These are phyloP conservation scores for Melinaea marsaeus DNA, from an alignment of 2,888 invertebrate species.

Conservation along the genomic window DNA sequence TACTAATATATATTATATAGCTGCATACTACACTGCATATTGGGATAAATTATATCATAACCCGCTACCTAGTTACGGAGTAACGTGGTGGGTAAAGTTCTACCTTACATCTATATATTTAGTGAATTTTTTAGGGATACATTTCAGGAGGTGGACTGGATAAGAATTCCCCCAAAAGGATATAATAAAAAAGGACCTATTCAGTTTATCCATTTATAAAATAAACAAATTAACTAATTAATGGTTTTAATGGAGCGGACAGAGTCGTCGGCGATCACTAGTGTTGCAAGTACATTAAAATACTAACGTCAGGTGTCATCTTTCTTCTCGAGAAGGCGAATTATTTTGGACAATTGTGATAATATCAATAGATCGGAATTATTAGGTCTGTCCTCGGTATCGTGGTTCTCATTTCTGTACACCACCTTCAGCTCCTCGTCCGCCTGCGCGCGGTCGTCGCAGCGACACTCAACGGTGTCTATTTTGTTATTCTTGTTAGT, in stretches of 20 bases:
- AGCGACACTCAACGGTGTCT: not conserved
- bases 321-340: slow-evolving; percentile 53
- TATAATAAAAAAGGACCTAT: no score
- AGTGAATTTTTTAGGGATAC: no score
- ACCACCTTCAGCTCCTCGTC: not conserved
- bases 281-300: no score
- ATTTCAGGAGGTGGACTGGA: no score
- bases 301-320: slow-evolving; percentile 45
- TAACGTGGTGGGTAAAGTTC: no score
- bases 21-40: no score
- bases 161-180: no score
- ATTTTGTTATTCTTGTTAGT: not conserved
- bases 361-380: slow-evolving; percentile 40
- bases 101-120: no score
- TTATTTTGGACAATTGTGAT: slow-evolving; percentile 52
- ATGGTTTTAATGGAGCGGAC: not conserved
- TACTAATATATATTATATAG: no score
- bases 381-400: not conserved
- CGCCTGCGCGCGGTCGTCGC: not conserved
- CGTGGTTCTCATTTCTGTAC: slow-evolving; percentile 7
- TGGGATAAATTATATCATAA: no score
- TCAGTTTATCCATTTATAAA: no score
- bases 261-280: not conserved
- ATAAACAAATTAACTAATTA: not conserved
- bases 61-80: no score